A percentile compares a stretch with the other conserved stretches of the same genome.
Conservation (phyloP, 1,140 invertebrate species). For the Pararge aegeria region DNA sequence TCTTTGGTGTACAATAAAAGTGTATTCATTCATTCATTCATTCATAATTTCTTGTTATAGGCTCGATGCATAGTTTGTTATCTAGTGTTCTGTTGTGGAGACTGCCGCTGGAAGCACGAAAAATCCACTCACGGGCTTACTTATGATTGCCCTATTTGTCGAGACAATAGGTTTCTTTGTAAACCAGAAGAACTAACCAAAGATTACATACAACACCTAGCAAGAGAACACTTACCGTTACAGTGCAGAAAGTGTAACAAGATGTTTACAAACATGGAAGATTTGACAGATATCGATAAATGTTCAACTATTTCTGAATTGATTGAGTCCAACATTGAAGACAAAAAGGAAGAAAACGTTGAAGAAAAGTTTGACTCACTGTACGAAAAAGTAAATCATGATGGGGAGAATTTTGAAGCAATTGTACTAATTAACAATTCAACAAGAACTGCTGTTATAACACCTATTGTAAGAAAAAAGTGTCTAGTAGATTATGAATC, state of each 20-base stretch:
- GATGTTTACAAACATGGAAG: conserved; percentile 62
- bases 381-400: conserved; percentile 52
- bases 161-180: conserved; percentile 54
- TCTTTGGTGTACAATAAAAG: no score
- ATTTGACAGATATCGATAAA: conserved; percentile 56
- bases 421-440: conserved; percentile 54
- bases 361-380: conserved; percentile 64
- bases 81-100: conserved; percentile 65
- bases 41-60: conserved; percentile 44
- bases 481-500: conserved; percentile 66
- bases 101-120: conserved; percentile 72
- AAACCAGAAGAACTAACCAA: conserved; percentile 45
- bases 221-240: conserved; percentile 59
- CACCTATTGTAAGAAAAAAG: conserved; percentile 57
- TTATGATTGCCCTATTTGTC: conserved; percentile 70
- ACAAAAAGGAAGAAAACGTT: conserved; percentile 35
- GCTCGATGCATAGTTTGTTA: conserved; percentile 69
- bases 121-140: conserved; percentile 49
- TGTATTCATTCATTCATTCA: no score
- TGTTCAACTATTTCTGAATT: conserved; percentile 64
- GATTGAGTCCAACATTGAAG: conserved; percentile 38
- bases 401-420: conserved; percentile 54
- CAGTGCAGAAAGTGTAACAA: conserved; percentile 67
- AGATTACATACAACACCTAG: conserved; percentile 62
- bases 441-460: conserved; percentile 65